These are phyloP conservation scores for Tanypteryx hageni DNA, from an alignment of 2,888 invertebrate species.

Conservation along the genomic window DNA sequence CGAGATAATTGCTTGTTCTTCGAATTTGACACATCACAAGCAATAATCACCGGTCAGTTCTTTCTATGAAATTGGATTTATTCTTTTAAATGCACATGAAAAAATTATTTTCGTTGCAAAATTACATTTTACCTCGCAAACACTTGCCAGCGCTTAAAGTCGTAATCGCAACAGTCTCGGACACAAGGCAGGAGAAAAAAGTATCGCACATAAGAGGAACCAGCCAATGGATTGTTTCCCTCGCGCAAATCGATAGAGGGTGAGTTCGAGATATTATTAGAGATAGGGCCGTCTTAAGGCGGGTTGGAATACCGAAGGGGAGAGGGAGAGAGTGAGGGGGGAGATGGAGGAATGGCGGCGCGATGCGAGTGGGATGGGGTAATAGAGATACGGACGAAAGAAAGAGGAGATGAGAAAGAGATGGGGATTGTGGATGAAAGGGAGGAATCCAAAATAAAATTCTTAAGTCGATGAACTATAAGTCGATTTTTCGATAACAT, in stretches of 20 bases:
- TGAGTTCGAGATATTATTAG: conserved; percentile 6
- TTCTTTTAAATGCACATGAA: too few species aligned
- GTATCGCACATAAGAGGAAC: background rate
- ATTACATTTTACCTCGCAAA: background rate
- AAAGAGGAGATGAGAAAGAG: too few species aligned
- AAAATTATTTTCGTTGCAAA: too few species aligned
- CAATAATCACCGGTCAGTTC: too few species aligned
- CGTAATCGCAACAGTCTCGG: too few species aligned
- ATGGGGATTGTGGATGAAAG: background rate
- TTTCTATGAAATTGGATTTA: too few species aligned
- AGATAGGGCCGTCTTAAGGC: too few species aligned
- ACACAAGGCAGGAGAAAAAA: too few species aligned
- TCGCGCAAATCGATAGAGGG: conserved; percentile 23
- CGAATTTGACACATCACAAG: too few species aligned
- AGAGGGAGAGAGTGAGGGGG: background rate
- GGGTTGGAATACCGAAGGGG: background rate
- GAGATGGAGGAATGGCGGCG: background rate
- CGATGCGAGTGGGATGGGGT: background rate
- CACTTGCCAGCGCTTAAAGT: background rate
- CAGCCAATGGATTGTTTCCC: conserved; percentile 29
- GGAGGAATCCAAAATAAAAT: background rate
- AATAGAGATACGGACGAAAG: background rate
- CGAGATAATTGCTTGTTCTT: too few species aligned
- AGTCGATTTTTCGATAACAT: too few species aligned
- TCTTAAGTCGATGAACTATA: background rate